Evolutionary conservation across 2,113 vertebrate species (phyloP).

Genomic region (Sylvilagus bachmani): DNA sequence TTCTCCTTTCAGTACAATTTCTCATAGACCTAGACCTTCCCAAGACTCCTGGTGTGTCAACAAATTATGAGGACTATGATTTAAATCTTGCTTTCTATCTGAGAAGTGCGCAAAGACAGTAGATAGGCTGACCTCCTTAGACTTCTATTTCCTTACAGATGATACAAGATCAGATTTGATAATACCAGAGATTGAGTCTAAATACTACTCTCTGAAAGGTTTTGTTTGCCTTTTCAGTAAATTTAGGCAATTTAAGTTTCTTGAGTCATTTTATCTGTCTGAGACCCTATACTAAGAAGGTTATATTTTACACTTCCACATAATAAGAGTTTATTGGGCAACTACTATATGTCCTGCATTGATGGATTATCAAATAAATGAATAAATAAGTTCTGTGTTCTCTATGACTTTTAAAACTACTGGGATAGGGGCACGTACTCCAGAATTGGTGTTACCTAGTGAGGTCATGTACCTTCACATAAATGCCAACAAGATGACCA

Average conservation of each 20-base stretch:
- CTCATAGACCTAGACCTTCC: not conserved
- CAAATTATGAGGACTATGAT: not conserved
- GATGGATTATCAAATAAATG: not conserved
- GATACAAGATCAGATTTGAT: not conserved
- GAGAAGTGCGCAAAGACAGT: not conserved
- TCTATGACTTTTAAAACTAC: not conserved
- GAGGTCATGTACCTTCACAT: not conserved
- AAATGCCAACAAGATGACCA: too few relatives aligned
- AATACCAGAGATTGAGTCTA: not conserved
- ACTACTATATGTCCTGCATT: not conserved
- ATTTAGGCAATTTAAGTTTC: not conserved
- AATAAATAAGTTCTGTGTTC: not conserved
- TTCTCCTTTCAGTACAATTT: not conserved
- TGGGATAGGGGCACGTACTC: not conserved
- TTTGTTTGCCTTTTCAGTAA: not conserved
- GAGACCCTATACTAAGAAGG: not conserved
- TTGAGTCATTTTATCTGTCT: not conserved
- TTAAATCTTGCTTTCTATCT: not conserved
- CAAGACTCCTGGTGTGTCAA: not conserved
- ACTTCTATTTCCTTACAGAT: not conserved
- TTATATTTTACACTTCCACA: not conserved
- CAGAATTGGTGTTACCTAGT: not conserved
- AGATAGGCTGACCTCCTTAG: not conserved
- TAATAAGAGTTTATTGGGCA: slow-evolving; percentile 2
- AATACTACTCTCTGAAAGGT: not conserved